A percentile compares a stretch with the other conserved stretches of the same genome.
phyloP scores from a whole-genome alignment of 2,888 invertebrate genomes.

The Latheticus oryzae region DNA sequence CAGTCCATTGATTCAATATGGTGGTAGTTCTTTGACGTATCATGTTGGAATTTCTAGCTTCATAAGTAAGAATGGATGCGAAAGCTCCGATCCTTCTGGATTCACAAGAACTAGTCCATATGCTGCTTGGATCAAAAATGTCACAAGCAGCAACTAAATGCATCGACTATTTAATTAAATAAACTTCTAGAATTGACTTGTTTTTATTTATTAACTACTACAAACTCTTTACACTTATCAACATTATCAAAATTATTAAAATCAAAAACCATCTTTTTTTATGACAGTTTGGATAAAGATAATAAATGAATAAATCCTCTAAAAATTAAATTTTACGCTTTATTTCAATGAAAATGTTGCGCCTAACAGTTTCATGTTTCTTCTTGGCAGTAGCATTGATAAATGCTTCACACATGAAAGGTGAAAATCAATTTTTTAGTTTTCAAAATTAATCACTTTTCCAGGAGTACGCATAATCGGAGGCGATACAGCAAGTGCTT shows the following conservation, averaged over 20 bases:
- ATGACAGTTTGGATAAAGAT: too few species aligned
- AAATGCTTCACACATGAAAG: neutral
- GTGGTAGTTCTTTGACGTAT: slow-evolving; percentile 1
- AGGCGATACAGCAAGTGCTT: slow-evolving; percentile 6
- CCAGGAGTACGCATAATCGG: slow-evolving; percentile 18
- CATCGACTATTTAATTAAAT: neutral
- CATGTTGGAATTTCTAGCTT: slow-evolving; percentile 24
- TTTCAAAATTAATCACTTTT: neutral
- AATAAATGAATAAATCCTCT: too few species aligned
- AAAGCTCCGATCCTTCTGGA: slow-evolving; percentile 15
- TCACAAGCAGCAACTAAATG: slow-evolving; percentile 2
- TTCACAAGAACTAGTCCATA: slow-evolving; percentile 12
- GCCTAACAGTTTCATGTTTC: too few species aligned
- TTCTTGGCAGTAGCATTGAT: neutral
- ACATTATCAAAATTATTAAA: too few species aligned
- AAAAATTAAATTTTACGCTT: too few species aligned
- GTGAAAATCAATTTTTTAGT: neutral
- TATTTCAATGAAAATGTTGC: too few species aligned
- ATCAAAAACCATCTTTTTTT: too few species aligned
- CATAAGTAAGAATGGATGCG: slow-evolving; percentile 20
- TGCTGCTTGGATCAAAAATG: slow-evolving; percentile 21
- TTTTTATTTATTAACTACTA: neutral
- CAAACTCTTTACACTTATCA: neutral
- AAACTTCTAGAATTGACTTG: neutral
- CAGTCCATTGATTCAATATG: slow-evolving; percentile 8